Evolutionary conservation across 1,140 invertebrate genomes (phyloP).

Genomic region (Zophobas morio): DNA sequence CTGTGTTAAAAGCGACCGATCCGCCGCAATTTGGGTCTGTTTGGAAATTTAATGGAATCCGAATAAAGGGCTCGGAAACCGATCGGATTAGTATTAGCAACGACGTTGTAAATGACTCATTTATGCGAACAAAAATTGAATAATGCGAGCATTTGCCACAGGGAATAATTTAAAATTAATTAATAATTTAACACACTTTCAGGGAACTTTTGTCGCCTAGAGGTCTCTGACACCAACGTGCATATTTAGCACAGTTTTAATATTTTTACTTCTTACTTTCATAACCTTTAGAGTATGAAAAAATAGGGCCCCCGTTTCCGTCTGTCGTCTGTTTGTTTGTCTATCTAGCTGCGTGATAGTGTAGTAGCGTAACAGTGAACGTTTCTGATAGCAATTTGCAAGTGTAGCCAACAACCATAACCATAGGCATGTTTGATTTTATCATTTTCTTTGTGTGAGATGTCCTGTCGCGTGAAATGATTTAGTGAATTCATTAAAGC

Average conservation of each 20-base stretch:
- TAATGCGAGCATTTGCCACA: slow-evolving; percentile 13
- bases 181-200: neutral
- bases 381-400: too few species aligned
- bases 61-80: slow-evolving; percentile 13
- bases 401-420: neutral
- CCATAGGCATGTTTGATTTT: neutral
- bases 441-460: slow-evolving; percentile 17
- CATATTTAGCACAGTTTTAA: too few species aligned
- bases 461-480: slow-evolving; percentile 7
- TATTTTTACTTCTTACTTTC: too few species aligned
- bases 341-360: too few species aligned
- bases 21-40: slow-evolving; percentile 15
- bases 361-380: too few species aligned
- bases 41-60: slow-evolving; percentile 28
- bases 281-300: too few species aligned
- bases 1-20: slow-evolving; percentile 22
- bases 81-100: slow-evolving; percentile 11
- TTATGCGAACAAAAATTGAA: slow-evolving; percentile 13
- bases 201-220: too few species aligned
- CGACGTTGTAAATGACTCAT: slow-evolving; percentile 12
- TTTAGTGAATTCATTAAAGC: slow-evolving; percentile 35
- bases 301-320: too few species aligned
- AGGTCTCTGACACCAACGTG: too few species aligned
- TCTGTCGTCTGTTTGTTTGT: too few species aligned
- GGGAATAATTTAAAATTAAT: slow-evolving; percentile 1